These are phyloP conservation scores for Aphelenchoides besseyi DNA, from an alignment of 1,140 invertebrate genomes.

Conservation along the genomic window DNA sequence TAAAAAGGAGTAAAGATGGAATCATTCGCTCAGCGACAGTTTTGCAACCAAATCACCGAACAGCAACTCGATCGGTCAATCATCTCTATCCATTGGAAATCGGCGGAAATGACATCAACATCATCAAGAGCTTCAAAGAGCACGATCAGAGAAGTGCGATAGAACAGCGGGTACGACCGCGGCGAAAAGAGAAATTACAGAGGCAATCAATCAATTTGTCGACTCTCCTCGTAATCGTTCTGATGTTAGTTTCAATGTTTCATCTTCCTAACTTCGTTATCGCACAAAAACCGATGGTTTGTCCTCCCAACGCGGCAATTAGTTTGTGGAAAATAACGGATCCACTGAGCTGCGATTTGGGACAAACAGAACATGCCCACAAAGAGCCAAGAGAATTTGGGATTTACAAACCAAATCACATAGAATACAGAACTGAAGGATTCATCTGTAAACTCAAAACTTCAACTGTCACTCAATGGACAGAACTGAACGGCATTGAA, in stretches of 20 bases:
- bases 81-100: slow-evolving; percentile 4
- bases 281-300: background rate
- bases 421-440: background rate
- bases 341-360: too few relatives aligned
- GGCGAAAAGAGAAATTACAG: background rate
- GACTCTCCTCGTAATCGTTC: background rate
- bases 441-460: background rate
- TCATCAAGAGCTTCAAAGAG: background rate
- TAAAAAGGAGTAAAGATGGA: background rate
- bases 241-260: background rate
- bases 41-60: background rate
- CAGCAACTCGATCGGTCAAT: background rate
- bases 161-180: background rate
- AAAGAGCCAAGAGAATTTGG: too few relatives aligned
- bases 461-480: background rate
- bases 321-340: background rate
- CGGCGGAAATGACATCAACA: background rate
- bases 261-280: background rate
- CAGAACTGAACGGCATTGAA: background rate
- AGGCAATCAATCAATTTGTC: background rate
- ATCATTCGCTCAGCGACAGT: background rate
- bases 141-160: background rate
- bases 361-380: too few relatives aligned
- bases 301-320: background rate
- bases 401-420: background rate